Base-by-base conservation (phyloP, 2,888 invertebrate species). In the Philereme vetulata region DNA sequence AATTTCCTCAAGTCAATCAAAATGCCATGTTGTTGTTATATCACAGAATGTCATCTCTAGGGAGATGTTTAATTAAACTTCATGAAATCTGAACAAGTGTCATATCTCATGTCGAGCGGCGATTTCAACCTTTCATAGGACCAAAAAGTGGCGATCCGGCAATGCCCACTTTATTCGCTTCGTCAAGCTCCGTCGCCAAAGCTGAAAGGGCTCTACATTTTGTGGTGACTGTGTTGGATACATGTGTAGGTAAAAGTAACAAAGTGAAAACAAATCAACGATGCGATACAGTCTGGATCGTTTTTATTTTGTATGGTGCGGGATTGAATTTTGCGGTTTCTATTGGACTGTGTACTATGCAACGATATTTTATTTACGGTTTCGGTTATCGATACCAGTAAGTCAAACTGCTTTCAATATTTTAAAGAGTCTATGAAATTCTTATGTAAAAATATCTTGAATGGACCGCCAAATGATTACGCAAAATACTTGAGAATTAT, bases 261-360 rank as follows among this genome's bases (percentile, higher is more conserved):
- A 81, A 81, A 84, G 77, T 79, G 80, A 83, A 86, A 88, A 87
- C 86, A 86, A 88, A 89, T 89, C 86, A 83, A 84, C 84, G 84
- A 82, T 82, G 83, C 82, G 76, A 77, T 80, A 72, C 77, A 76
- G 80, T 72, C 77, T 75, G 82, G 71, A 76, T 77, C 79, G 80
- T 85, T 90, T 89, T 89, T 88, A 86, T 88, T 88, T 90, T 84
- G 85, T 89, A 86, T 88, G 82, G 80, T 78, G 79, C 81, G 85
- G 88, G 88, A 90, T 90, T 88, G 88, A 90, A 89, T 90, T 89
- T 84, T 84, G 88, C 83, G 88, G 88, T 81, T 77, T 76, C 83
- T 77, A 82, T 88, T 83, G 86, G 84, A 81, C 72, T 75, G 61
- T 62, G 32, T 42, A 43, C 52, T 35, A 40, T 42, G 40, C 48